phyloP scores from a whole-genome alignment of 2,113 vertebrate genomes.

The Natator depressus region DNA sequence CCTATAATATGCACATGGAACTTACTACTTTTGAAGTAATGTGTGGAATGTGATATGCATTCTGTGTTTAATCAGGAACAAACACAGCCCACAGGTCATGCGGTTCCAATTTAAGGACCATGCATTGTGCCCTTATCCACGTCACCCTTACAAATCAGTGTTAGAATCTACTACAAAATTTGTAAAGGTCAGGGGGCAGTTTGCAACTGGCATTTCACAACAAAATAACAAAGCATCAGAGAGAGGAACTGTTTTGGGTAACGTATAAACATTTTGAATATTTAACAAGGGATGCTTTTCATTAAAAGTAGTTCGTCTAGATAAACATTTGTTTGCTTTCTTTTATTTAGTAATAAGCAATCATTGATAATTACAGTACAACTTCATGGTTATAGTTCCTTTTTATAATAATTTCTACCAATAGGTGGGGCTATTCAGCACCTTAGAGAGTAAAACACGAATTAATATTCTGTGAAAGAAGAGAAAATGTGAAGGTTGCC shows the following conservation, averaged over 20 bases:
- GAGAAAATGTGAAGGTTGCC: neutral
- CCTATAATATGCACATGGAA: neutral
- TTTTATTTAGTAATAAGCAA: neutral
- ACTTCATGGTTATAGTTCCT: neutral
- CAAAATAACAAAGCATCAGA: neutral
- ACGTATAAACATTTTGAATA: neutral
- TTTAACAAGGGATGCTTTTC: neutral
- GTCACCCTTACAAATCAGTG: neutral
- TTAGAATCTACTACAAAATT: neutral
- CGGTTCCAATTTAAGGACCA: neutral
- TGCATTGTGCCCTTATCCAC: neutral
- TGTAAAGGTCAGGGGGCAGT: neutral
- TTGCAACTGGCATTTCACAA: neutral
- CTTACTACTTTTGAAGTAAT: neutral
- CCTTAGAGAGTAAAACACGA: neutral
- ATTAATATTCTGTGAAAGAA: neutral
- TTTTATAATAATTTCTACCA: neutral
- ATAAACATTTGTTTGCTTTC: neutral
- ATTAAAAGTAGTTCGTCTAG: neutral
- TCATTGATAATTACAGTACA: neutral
- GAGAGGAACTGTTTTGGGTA: neutral
- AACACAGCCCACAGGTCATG: neutral
- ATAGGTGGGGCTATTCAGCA: slow-evolving; percentile 46
- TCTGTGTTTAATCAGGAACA: neutral
- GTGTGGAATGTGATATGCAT: neutral